These are phyloP conservation scores for Siniperca obscura DNA, from an alignment of 2,797 vertebrate genomes.

Conservation along the genomic window DNA sequence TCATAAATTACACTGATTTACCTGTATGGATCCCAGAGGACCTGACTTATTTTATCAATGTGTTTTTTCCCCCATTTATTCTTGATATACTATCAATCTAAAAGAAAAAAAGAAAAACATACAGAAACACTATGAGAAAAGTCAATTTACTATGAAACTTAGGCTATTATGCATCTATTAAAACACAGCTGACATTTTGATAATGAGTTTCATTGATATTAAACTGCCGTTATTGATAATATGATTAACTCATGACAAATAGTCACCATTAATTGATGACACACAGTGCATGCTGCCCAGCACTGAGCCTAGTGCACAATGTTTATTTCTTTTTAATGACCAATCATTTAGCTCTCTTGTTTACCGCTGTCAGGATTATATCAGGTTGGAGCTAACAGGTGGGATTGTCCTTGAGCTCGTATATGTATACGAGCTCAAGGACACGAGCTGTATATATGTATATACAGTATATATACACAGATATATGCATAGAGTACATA, in stretches of 20 bases:
- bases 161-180: constrained; percentile 36
- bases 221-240: constrained; percentile 62
- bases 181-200: constrained; percentile 57
- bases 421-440: too few species aligned
- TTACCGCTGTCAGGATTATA: constrained; percentile 39
- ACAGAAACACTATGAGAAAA: not conserved
- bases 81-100: not conserved
- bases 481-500: too few species aligned
- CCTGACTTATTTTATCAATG: not conserved
- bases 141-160: constrained; percentile 40
- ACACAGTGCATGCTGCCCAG: constrained; percentile 29
- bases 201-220: constrained; percentile 61
- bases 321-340: constrained; percentile 62
- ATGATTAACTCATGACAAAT: constrained; percentile 62
- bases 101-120: not conserved
- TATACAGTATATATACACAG: too few species aligned
- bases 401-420: not conserved
- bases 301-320: constrained; percentile 12
- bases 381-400: constrained; percentile 35
- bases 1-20: not conserved
- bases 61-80: not conserved
- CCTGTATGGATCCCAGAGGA: not conserved
- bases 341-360: constrained; percentile 42
- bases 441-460: too few species aligned
- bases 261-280: constrained; percentile 62